Evolutionary conservation across 2,888 invertebrate species (phyloP).

Genomic region (Tineola bisselliella): DNA sequence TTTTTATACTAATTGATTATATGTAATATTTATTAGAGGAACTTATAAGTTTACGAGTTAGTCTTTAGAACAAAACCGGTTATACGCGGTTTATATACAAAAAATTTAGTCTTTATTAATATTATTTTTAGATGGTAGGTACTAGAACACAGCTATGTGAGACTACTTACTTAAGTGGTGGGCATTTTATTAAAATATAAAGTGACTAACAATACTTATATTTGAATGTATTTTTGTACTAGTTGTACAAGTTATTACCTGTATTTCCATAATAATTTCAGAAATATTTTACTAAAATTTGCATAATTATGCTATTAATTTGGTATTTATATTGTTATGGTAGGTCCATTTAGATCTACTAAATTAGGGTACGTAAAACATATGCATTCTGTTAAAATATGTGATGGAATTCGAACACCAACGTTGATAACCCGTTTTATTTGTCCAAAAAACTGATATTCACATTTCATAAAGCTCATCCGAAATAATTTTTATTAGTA

Average conservation of each 20-base stretch:
- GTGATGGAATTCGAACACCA: background rate
- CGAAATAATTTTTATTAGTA: slow-evolving; percentile 12
- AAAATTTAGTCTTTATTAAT: background rate
- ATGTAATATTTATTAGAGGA: background rate
- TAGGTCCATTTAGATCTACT: no score
- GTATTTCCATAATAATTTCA: no score
- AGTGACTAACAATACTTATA: no score
- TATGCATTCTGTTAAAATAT: background rate
- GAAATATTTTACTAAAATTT: no score
- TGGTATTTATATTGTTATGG: no score
- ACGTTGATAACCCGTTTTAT: background rate
- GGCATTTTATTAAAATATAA: no score
- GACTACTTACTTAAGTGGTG: no score
- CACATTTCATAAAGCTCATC: slow-evolving; percentile 7
- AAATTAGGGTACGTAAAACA: no score
- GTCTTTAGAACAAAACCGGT: background rate
- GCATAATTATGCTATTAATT: no score
- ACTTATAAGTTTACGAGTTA: background rate
- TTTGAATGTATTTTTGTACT: no score
- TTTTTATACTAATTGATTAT: background rate
- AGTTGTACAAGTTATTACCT: no score
- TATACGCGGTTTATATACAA: background rate
- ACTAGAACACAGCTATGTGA: background rate
- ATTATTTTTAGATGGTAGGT: background rate
- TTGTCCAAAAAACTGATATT: background rate